Percentiles rank a stretch among this genome's conserved stretches.
phyloP scores from a whole-genome alignment of 1,140 invertebrate species.

The Atopsyche davidsoni region DNA sequence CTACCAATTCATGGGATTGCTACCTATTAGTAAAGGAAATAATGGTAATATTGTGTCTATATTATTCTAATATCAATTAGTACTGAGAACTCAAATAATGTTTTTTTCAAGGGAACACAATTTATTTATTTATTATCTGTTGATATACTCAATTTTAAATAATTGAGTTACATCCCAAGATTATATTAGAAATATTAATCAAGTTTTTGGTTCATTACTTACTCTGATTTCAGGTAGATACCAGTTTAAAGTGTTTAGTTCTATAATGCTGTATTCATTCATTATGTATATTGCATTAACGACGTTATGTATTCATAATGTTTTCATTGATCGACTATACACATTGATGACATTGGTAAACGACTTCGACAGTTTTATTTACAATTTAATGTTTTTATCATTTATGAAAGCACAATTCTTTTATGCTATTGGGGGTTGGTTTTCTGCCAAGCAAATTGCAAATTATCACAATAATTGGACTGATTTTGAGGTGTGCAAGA shows the following conservation, averaged over 20 bases:
- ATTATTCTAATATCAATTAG: too few species aligned
- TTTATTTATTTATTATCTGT: too few species aligned
- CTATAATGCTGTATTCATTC: constrained; percentile 17
- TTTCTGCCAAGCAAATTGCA: constrained; percentile 11
- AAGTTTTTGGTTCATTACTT: background rate
- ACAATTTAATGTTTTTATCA: constrained; percentile 24
- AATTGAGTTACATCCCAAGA: too few species aligned
- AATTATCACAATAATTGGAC: constrained; percentile 20
- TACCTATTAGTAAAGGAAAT: background rate
- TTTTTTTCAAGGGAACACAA: too few species aligned
- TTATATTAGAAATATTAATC: background rate
- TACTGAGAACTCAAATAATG: too few species aligned
- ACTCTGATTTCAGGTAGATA: constrained; percentile 12
- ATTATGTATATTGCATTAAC: constrained; percentile 5
- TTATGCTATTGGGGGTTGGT: constrained; percentile 18
- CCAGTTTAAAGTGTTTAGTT: constrained; percentile 12
- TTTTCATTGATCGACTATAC: constrained; percentile 12
- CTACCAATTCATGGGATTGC: constrained; percentile 19
- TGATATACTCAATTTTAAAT: too few species aligned
- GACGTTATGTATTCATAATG: constrained; percentile 3
- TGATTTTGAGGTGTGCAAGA: constrained; percentile 20
- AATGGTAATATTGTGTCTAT: constrained; percentile 8
- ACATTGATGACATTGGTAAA: constrained; percentile 15
- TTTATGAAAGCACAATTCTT: constrained; percentile 26
- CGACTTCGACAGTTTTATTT: constrained; percentile 21